Evolutionary conservation across 1,140 invertebrate species (phyloP).

Genomic region (honey bee (Apis mellifera)): DNA sequence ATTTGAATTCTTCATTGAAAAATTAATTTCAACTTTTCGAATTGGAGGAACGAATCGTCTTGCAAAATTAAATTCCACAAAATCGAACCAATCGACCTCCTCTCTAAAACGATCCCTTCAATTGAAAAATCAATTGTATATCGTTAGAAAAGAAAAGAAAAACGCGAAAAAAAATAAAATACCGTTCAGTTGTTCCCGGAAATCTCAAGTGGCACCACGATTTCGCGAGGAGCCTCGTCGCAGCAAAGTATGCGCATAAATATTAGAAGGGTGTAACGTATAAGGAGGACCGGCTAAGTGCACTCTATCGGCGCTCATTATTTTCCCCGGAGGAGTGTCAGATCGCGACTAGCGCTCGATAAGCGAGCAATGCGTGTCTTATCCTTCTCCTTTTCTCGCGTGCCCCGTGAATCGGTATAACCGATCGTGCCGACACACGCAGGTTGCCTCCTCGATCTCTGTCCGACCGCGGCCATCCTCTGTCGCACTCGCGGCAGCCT

Average conservation of each 20-base stretch:
- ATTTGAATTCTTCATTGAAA: too few species aligned
- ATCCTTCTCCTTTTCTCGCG: conserved; percentile 10
- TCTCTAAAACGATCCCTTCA: too few species aligned
- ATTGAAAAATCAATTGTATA: too few species aligned
- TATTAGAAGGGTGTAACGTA: conserved; percentile 15
- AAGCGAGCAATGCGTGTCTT: conserved; percentile 59
- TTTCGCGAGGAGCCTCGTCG: conserved; percentile 22
- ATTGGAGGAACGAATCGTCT: too few species aligned
- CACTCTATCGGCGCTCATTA: conserved; percentile 52
- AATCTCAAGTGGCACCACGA: background rate
- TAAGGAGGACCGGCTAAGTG: conserved; percentile 39
- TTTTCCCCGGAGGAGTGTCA: conserved; percentile 41
- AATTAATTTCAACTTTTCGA: too few species aligned
- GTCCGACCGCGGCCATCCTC: background rate
- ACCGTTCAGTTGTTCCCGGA: conserved; percentile 6
- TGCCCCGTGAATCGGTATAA: conserved; percentile 22
- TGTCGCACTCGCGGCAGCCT: conserved; percentile 10
- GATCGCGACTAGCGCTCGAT: conserved; percentile 53
- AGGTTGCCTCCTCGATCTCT: conserved; percentile 55
- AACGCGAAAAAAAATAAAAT: too few species aligned
- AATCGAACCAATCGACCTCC: too few species aligned
- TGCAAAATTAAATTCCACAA: too few species aligned
- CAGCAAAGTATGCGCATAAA: conserved; percentile 29
- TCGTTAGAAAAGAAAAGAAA: too few species aligned
- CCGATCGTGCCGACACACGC: conserved; percentile 55